Base-by-base conservation (phyloP, 1,140 invertebrate species). In the Globodera ellingtonae region DNA sequence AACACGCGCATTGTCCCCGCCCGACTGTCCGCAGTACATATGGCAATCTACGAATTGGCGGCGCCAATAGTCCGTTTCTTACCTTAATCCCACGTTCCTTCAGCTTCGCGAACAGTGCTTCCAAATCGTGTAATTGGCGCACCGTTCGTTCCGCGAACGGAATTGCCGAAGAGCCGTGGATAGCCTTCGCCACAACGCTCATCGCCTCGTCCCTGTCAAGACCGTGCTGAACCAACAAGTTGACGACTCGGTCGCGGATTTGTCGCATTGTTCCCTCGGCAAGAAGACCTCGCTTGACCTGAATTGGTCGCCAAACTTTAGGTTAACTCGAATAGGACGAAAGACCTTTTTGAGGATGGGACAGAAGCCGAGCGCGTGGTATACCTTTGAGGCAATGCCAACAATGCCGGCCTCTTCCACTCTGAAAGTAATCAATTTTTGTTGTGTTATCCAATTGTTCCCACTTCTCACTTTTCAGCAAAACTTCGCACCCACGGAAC, bases 1-100 rank as follows among this genome's bases (percentile, higher is more conserved):
- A 91, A 79, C 0, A 89, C 86, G 4, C 85, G 84, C 65, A 89
- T 50, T 8, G 91, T 91, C 35, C 89, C 90, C 62, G 83, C 78
- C 50, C 87, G 84, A 74, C 87, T 90, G 82, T 91, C 91, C 46
- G 90, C 87, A 3, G 91, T 91, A 75, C 91, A 91, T 46, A 91
- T 86, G 10, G 91, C 91, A 75, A 91, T 89, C 56, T 59, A 4
- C 15, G 56, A 15, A 18, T 18, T 8, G 2, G 15, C 15, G 56
- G 4, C 15, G 56, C 56, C 56, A 59, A 13, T 3, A 7, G 48
- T 10, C 10, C 6, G 48, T 10, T 10, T 50, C 48, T 10, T 15
- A 59, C 56, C 84, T 91, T 91, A 2, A 91, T 84, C n/a, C 86
- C 85, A 72, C 90, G 86, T 15, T 82, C 78, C 75, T 89, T 88